A percentile compares a stretch with the other conserved stretches of the same genome.
These are phyloP conservation scores for Cerceris rybyensis DNA, from an alignment of 2,888 invertebrate genomes.

Conservation along the genomic window DNA sequence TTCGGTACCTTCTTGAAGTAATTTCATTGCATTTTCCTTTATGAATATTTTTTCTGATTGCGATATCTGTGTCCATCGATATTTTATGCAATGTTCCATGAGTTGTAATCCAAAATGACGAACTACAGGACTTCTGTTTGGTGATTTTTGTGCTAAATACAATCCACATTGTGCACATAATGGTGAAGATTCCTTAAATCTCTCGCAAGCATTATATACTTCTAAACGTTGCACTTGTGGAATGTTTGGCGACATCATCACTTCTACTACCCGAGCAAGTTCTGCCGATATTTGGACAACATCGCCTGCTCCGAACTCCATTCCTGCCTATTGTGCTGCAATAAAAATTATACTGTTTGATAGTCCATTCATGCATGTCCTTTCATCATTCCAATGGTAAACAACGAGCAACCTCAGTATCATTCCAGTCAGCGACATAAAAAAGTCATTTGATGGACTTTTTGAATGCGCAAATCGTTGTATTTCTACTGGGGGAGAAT, in stretches of 20 bases:
- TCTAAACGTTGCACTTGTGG: constrained; percentile 90
- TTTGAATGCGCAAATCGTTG: too few species aligned
- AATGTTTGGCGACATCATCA: constrained; percentile 91
- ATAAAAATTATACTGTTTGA: constrained; percentile 4
- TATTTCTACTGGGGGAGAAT: too few species aligned
- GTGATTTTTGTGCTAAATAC: constrained; percentile 87
- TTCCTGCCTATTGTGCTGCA: constrained; percentile 66
- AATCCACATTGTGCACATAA: constrained; percentile 94
- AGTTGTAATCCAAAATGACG: constrained; percentile 96
- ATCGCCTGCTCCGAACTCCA: constrained; percentile 84
- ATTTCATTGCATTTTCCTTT: constrained; percentile 95
- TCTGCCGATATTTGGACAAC: constrained; percentile 89
- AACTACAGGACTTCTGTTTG: constrained; percentile 89
- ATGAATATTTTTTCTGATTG: constrained; percentile 94
- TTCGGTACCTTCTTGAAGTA: constrained; percentile 89
- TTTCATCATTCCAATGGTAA: too few species aligned
- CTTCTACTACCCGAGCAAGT: constrained; percentile 90
- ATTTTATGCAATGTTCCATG: constrained; percentile 96
- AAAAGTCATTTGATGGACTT: too few species aligned
- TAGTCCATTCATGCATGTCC: not conserved
- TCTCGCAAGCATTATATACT: constrained; percentile 93
- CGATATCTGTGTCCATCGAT: constrained; percentile 94
- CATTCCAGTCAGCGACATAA: too few species aligned
- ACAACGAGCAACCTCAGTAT: too few species aligned
- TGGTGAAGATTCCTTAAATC: constrained; percentile 93